phyloP scores from a whole-genome alignment of 2,888 invertebrate genomes.

The Sialis lutaria region DNA sequence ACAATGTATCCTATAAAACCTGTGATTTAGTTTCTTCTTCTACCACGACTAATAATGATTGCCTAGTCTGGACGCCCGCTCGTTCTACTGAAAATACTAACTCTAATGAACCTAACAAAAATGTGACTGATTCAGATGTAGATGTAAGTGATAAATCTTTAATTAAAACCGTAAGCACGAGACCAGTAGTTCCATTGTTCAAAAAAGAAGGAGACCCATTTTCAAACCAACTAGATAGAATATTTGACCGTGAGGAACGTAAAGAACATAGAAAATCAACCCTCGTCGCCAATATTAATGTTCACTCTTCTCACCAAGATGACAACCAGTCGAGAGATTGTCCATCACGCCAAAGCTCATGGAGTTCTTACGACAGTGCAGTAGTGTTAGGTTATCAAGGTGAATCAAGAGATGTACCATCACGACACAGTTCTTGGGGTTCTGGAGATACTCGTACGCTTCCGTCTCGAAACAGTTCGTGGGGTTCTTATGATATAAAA shows the following conservation, averaged over 20 bases:
- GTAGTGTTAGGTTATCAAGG: constrained; percentile 40
- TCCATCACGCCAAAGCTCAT: constrained; percentile 55
- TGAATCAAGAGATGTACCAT: constrained; percentile 38
- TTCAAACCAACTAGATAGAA: constrained; percentile 50
- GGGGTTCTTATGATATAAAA: constrained; percentile 52
- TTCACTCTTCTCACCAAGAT: constrained; percentile 23
- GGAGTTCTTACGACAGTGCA: constrained; percentile 63
- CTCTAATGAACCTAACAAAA: constrained; percentile 17
- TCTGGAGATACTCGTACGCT: constrained; percentile 49
- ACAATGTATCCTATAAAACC: constrained; percentile 20
- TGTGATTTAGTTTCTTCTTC: constrained; percentile 17
- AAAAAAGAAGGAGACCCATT: constrained; percentile 40
- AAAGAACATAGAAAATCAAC: constrained; percentile 23
- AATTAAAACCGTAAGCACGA: background rate
- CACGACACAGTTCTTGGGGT: constrained; percentile 70
- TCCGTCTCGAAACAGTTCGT: constrained; percentile 50
- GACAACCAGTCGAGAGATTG: constrained; percentile 24
- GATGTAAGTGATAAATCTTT: background rate
- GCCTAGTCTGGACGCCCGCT: constrained; percentile 32
- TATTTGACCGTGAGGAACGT: constrained; percentile 49
- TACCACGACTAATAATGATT: constrained; percentile 18
- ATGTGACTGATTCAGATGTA: constrained; percentile 14
- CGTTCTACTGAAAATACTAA: constrained; percentile 1
- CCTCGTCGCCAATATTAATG: constrained; percentile 9
- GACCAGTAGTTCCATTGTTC: background rate